A percentile compares a stretch with the other conserved stretches of the same genome.
Evolutionary conservation across 2,888 invertebrate species (phyloP).

Genomic region (Fabriciana adippe): DNA sequence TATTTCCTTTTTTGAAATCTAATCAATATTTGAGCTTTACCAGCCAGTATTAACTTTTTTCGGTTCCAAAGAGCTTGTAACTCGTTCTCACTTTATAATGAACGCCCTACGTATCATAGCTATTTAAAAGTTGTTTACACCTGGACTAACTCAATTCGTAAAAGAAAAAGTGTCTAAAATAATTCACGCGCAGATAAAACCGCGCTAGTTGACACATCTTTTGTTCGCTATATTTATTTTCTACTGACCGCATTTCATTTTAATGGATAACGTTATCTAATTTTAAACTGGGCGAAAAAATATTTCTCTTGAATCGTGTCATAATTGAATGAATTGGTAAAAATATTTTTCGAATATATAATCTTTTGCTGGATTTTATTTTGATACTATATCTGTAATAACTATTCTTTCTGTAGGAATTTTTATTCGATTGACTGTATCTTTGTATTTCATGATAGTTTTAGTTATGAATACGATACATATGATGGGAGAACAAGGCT

Average conservation of each 20-base stretch:
- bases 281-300: conserved; percentile 46
- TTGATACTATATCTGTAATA: too few relatives aligned
- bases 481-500: background rate
- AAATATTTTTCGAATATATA: too few relatives aligned
- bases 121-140: conserved; percentile 2
- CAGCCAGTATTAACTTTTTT: too few relatives aligned
- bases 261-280: conserved; percentile 46
- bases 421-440: too few relatives aligned
- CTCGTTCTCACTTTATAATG: too few relatives aligned
- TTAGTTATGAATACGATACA: background rate
- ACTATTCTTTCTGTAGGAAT: too few relatives aligned
- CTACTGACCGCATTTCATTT: conserved; percentile 54
- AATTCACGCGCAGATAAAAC: conserved; percentile 41
- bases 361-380: too few relatives aligned
- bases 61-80: too few relatives aligned
- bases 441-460: background rate
- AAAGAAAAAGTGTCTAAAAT: conserved; percentile 11
- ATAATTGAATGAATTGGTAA: background rate
- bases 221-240: conserved; percentile 53
- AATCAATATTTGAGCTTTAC: too few relatives aligned
- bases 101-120: background rate
- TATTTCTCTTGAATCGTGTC: conserved; percentile 33
- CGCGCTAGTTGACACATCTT: conserved; percentile 46
- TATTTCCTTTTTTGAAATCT: too few relatives aligned
- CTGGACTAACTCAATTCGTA: conserved; percentile 1